These are phyloP conservation scores for Denticeps clupeoides DNA, from an alignment of 2,797 vertebrate species.

Conservation along the genomic window DNA sequence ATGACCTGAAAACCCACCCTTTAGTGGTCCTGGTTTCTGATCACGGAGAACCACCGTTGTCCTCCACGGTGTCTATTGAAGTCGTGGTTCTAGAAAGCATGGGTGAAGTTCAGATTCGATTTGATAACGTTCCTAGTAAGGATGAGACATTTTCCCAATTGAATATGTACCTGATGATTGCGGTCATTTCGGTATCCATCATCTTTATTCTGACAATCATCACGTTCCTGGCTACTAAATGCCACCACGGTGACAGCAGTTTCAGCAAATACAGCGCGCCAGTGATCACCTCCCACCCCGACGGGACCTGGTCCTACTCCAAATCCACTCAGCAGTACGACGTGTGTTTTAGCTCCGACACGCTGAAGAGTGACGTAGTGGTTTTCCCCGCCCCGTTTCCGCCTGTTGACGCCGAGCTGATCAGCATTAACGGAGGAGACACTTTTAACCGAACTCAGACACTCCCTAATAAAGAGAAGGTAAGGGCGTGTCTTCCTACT, in stretches of 20 bases:
- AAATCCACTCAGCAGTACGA: conserved; percentile 23
- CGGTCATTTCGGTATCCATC: neutral
- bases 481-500: neutral
- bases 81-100: conserved; percentile 1
- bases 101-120: neutral
- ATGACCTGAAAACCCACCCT: conserved; percentile 1
- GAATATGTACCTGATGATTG: conserved; percentile 12
- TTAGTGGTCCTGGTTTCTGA: conserved; percentile 4
- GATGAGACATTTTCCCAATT: neutral
- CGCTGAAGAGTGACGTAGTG: conserved; percentile 1
- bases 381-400: neutral
- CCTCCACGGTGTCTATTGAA: conserved; percentile 3
- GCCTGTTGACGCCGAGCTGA: neutral
- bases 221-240: conserved; percentile 5
- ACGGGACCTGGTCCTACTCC: conserved; percentile 10
- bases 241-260: conserved; percentile 8
- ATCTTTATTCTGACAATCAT: conserved; percentile 6
- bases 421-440: conserved; percentile 17
- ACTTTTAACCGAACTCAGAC: conserved; percentile 11
- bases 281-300: neutral
- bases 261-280: neutral
- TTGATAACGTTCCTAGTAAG: conserved; percentile 2
- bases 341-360: conserved; percentile 21
- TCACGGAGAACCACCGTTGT: conserved; percentile 7
- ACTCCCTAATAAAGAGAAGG: conserved; percentile 12